Base-by-base conservation (phyloP, 2,113 vertebrate genomes). In the Ornithorhynchus anatinus region DNA sequence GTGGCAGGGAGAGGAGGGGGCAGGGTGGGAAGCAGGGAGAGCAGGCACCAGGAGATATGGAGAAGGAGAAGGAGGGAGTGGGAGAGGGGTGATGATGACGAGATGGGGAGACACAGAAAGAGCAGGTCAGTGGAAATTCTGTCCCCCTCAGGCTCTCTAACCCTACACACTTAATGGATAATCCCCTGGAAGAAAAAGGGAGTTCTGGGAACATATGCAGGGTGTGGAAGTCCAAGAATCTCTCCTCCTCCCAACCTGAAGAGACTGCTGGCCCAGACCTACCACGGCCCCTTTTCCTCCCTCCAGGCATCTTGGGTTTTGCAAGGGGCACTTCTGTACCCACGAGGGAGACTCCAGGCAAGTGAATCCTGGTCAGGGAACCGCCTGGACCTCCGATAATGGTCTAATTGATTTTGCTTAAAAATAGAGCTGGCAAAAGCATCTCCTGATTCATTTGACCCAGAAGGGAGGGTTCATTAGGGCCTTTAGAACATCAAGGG, bases 401-500 rank as follows among this genome's bases (percentile, higher is more conserved):
- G 81, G 84, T 84, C 81, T 87, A 87, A 90, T 81, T 90, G 86
- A 88, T 88, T 88, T 89, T 67, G 65, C 45, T 91, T 85, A 81
- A 89, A 92, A 91, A 82, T 58, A 88, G 88, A 82, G 80, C 2
- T 56, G 86, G 69, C 78, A 76, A 81, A 84, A 88, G 73, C 0
- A 0, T 56, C 88, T 59, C 65, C 65, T 23, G 40, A 57, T n/a
- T n/a, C n/a, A n/a, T n/a, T n/a, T n/a, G n/a, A n/a, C n/a, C n/a
- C n/a, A n/a, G n/a, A n/a, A n/a, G n/a, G n/a, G n/a, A n/a, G n/a
- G n/a, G n/a, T n/a, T n/a, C n/a, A n/a, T n/a, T n/a, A n/a, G n/a
- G n/a, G n/a, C n/a, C n/a, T n/a, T n/a, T n/a, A n/a, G n/a, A n/a
- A n/a, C n/a, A n/a, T n/a, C n/a, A n/a, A n/a, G n/a, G n/a, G n/a